phyloP scores from a whole-genome alignment of 2,888 invertebrate species.

The Polia nebulosa region DNA sequence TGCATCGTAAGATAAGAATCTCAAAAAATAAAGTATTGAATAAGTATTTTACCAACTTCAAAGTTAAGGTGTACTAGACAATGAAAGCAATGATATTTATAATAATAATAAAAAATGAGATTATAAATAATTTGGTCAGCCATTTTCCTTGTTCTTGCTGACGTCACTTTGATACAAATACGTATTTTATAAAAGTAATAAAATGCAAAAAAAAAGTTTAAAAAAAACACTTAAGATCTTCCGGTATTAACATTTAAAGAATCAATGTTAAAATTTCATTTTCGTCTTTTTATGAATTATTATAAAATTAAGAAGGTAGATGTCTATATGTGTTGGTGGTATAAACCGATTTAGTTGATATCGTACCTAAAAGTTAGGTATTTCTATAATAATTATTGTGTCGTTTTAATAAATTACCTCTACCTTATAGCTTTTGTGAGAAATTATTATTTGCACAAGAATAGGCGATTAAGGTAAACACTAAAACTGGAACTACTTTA shows the following conservation, averaged over 20 bases:
- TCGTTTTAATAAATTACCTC: conserved; percentile 89
- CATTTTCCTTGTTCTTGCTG: conserved; percentile 87
- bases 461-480: conserved; percentile 84
- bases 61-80: conserved; percentile 86
- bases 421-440: conserved; percentile 88
- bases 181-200: conserved; percentile 89
- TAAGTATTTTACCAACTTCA: conserved; percentile 90
- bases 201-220: conserved; percentile 79
- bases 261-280: conserved; percentile 86
- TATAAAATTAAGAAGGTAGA: conserved; percentile 88
- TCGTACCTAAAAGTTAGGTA: conserved; percentile 87
- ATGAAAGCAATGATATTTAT: conserved; percentile 90
- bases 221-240: conserved; percentile 89
- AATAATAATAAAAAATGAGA: conserved; percentile 76
- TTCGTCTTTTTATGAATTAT: conserved; percentile 89
- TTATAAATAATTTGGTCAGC: conserved; percentile 84
- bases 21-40: conserved; percentile 87
- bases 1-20: conserved; percentile 89
- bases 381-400: conserved; percentile 90
- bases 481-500: conserved; percentile 74
- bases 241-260: conserved; percentile 81
- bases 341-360: conserved; percentile 89
- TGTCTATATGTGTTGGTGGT: conserved; percentile 88
- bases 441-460: conserved; percentile 89
- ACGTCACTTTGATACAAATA: conserved; percentile 89